Percentiles rank a stretch among this genome's conserved stretches.
These are phyloP conservation scores for Torymus aiolomorphi DNA, from an alignment of 2,888 invertebrate genomes.

Conservation along the genomic window DNA sequence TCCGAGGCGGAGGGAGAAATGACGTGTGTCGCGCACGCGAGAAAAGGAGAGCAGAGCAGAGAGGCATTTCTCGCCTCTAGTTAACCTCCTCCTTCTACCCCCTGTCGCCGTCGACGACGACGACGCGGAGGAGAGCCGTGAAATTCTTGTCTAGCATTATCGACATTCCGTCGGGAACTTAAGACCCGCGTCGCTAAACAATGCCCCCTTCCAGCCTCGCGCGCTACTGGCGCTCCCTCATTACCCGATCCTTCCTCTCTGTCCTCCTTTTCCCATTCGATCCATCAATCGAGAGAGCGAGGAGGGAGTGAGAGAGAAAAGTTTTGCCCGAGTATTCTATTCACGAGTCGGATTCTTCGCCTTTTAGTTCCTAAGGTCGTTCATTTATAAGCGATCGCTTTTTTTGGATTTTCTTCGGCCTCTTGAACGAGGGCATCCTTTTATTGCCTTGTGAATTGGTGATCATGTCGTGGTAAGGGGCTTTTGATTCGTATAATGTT, in stretches of 20 bases:
- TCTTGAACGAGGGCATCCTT: slow-evolving; percentile 9
- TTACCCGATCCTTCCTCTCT: slow-evolving; percentile 20
- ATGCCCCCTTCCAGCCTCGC: background rate
- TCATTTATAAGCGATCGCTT: slow-evolving; percentile 1
- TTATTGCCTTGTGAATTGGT: slow-evolving; percentile 29
- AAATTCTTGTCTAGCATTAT: slow-evolving; percentile 40
- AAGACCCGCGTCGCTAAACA: slow-evolving; percentile 10
- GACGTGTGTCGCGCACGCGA: background rate
- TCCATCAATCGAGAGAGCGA: slow-evolving; percentile 20
- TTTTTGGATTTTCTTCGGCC: background rate
- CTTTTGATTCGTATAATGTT: slow-evolving; percentile 13
- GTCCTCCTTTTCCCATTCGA: slow-evolving; percentile 26
- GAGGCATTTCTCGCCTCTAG: slow-evolving; percentile 22
- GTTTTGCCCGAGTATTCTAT: slow-evolving; percentile 9
- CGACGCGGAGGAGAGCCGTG: background rate
- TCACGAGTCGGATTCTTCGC: background rate
- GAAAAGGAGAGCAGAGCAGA: background rate
- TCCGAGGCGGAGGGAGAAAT: slow-evolving; percentile 17
- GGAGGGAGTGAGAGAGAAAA: background rate
- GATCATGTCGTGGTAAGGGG: slow-evolving; percentile 14
- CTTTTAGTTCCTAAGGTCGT: background rate
- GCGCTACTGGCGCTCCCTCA: slow-evolving; percentile 9
- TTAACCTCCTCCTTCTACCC: slow-evolving; percentile 12
- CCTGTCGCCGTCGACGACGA: too few species aligned
- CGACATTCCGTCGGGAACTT: slow-evolving; percentile 40